Evolutionary conservation across 2,888 invertebrate genomes (phyloP).

Genomic region (Stictocephala bisonia): DNA sequence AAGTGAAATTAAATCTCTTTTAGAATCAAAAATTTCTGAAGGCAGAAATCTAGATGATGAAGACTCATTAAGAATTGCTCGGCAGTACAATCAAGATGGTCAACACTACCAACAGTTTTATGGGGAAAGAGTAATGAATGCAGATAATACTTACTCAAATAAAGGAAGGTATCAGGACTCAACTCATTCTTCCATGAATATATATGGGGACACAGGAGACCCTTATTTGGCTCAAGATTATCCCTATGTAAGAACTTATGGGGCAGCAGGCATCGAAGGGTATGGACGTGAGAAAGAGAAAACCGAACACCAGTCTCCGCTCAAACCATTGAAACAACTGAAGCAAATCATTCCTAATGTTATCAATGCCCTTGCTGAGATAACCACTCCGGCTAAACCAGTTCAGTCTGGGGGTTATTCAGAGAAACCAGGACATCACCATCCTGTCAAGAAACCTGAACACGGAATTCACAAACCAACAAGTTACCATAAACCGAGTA

Average conservation of each 20-base stretch:
- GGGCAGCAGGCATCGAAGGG: background rate
- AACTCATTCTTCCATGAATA: background rate
- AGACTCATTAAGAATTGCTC: background rate
- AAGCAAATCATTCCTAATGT: background rate
- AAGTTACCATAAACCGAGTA: background rate
- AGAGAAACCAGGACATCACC: too few species aligned
- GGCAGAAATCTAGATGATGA: background rate
- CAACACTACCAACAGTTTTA: too few species aligned
- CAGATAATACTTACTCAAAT: too few species aligned
- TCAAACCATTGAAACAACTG: slow-evolving; percentile 11
- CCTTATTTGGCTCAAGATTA: slow-evolving; percentile 7
- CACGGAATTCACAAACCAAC: background rate
- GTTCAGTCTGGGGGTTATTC: too few species aligned
- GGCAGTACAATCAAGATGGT: too few species aligned
- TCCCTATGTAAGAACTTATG: background rate
- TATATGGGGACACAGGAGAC: background rate
- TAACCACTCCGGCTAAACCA: too few species aligned
- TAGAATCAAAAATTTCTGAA: background rate
- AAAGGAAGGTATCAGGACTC: background rate
- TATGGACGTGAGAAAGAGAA: background rate
- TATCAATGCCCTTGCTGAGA: background rate
- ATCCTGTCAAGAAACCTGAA: background rate
- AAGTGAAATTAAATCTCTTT: too few species aligned
- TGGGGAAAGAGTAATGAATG: too few species aligned
- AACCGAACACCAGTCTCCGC: background rate